A percentile compares a stretch with the other conserved stretches of the same genome.
Evolutionary conservation across 2,888 invertebrate genomes (phyloP).

Genomic region (Bedellia somnulentella): DNA sequence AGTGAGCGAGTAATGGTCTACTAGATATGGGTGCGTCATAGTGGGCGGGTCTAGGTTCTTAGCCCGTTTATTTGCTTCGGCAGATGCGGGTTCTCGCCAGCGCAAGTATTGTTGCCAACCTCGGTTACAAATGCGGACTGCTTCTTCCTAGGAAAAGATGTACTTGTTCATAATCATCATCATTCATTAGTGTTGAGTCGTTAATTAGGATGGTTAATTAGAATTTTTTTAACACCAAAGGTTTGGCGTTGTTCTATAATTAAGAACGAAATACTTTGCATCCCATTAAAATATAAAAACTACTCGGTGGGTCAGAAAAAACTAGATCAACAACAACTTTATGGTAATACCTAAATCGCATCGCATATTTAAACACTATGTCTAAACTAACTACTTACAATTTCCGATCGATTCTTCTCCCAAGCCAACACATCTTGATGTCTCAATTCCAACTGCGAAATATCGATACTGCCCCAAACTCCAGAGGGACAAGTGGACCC

Average conservation of each 20-base stretch:
- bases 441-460: constrained; percentile 79
- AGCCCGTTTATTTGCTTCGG: constrained; percentile 84
- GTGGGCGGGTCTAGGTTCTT: constrained; percentile 69
- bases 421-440: constrained; percentile 74
- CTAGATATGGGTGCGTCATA: constrained; percentile 67
- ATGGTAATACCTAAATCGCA: too few species aligned
- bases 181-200: too few species aligned
- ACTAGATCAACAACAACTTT: too few species aligned
- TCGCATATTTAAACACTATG: too few species aligned
- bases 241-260: too few species aligned
- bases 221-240: too few species aligned
- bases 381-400: constrained; percentile 65
- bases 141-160: constrained; percentile 32
- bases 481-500: constrained; percentile 53
- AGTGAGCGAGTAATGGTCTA: constrained; percentile 25
- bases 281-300: too few species aligned
- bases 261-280: too few species aligned
- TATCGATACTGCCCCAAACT: constrained; percentile 80
- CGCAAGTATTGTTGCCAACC: constrained; percentile 89
- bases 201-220: too few species aligned
- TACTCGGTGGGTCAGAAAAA: too few species aligned
- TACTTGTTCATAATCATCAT: too few species aligned
- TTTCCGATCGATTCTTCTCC: constrained; percentile 72
- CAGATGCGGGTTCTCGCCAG: constrained; percentile 86
- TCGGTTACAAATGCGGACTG: constrained; percentile 74